Evolutionary conservation across 2,113 vertebrate species (phyloP).

Genomic region (Macrotis lagotis): DNA sequence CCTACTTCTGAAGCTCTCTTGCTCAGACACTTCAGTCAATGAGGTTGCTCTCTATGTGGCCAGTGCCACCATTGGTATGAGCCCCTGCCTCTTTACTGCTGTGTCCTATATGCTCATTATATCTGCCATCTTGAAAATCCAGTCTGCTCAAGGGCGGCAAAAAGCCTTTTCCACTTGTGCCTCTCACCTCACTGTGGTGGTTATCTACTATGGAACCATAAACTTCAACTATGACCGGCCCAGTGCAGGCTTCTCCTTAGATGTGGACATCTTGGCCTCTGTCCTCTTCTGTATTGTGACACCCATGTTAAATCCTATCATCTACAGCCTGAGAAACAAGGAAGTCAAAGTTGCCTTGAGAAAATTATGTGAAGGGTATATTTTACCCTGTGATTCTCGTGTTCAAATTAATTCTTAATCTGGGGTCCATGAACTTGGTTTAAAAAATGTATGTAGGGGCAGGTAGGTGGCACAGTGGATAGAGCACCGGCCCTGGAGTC

Average conservation of each 20-base stretch:
- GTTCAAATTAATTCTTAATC: not conserved
- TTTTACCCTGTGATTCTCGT: not conserved
- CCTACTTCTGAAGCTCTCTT: slow-evolving; percentile 62
- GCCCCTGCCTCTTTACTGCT: slow-evolving; percentile 51
- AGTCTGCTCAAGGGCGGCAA: slow-evolving; percentile 11
- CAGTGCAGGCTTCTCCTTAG: slow-evolving; percentile 33
- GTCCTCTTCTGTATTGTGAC: slow-evolving; percentile 50
- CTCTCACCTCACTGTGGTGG: slow-evolving; percentile 10
- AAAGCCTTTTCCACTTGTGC: slow-evolving; percentile 72
- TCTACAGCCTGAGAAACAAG: slow-evolving; percentile 48
- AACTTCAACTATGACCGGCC: slow-evolving; percentile 67
- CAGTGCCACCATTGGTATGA: slow-evolving; percentile 50
- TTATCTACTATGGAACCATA: slow-evolving; percentile 55
- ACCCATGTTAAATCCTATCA: slow-evolving; percentile 34
- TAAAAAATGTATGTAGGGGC: no score
- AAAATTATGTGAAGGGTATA: not conserved
- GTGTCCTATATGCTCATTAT: slow-evolving; percentile 59
- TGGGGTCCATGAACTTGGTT: not conserved
- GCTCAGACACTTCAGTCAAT: slow-evolving; percentile 55
- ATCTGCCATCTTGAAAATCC: slow-evolving; percentile 51
- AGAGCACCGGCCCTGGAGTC: no score
- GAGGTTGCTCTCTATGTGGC: slow-evolving; percentile 46
- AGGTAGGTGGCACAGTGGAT: no score
- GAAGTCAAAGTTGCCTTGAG: slow-evolving; percentile 14
- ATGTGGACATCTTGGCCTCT: slow-evolving; percentile 55